Evolutionary conservation across 37 sponge, comb jelly and placozoan species (phyloP), one percentile per base, ranked within the genome.

Genomic region (Ephydatia muelleri): DNA sequence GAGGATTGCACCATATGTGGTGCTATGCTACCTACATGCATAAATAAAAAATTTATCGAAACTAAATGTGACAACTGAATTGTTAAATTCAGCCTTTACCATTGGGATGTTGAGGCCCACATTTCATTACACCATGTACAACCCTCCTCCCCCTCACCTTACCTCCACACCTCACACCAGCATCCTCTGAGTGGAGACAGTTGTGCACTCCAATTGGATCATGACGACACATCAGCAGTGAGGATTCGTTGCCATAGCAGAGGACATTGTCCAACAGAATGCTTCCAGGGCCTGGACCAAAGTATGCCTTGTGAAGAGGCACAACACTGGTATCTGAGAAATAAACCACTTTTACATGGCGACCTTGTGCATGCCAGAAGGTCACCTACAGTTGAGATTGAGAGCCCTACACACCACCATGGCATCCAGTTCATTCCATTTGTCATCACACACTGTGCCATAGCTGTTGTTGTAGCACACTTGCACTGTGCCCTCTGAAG

Each of bases 401-500:
- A 57, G 57, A 14, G 57, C 19, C 57, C 83, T 72, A 35, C 83
- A 82, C 13, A 82, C 83, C 73, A 82, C 83, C 36, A 40, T 22
- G 39, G 83, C 40, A 9, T 82, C 72, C 73, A 39, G 40, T 31
- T 38, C 72, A 47, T 72, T 71, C 83, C 83, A 82, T 25, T 26
- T 27, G 48, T 82, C 83, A 82, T 82, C 83, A 72, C 83, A 82
- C 48, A 82, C 83, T 27, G 73, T 82, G 33, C 83, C 83, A 39
- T 72, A 82, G 30, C 13, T 72, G 14, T 70, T 73, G 1, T 71
- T 32, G 36, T 40, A 28, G 9, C 71, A 82, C 29, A 82, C 23
- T 49, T 72, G 48, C 65, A 78, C 79, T 39, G 64, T 49, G 32
- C 79, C 79, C 12, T 78, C 74, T 73, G 32, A 25, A 8, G 5